phyloP scores from a whole-genome alignment of 2,113 vertebrate genomes.

The Amphiprion ocellaris region DNA sequence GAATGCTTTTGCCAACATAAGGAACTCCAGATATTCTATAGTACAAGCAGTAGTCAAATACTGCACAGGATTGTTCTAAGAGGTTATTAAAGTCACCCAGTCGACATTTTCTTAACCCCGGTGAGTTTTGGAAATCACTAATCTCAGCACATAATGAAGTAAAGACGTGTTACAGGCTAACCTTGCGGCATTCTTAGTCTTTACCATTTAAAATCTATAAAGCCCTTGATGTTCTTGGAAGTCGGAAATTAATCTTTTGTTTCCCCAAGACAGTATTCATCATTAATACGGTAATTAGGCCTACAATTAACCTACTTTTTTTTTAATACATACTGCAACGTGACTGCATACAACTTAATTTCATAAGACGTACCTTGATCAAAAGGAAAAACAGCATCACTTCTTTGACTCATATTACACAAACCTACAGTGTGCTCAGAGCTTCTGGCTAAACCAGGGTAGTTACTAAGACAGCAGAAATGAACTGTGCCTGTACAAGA shows the following conservation, averaged over 20 bases:
- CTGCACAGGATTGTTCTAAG: too few relatives aligned
- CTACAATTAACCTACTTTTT: conserved; percentile 44
- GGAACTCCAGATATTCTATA: too few relatives aligned
- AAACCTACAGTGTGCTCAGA: neutral
- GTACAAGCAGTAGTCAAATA: too few relatives aligned
- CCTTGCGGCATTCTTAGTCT: neutral
- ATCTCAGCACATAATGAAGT: neutral
- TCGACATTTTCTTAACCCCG: too few relatives aligned
- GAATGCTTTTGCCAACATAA: too few relatives aligned
- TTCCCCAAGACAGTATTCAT: conserved; percentile 7
- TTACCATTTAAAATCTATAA: conserved; percentile 14
- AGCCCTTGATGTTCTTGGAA: conserved; percentile 18
- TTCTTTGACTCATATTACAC: neutral
- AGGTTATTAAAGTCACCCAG: too few relatives aligned
- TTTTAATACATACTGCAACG: neutral
- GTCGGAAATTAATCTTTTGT: conserved; percentile 17
- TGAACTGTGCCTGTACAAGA: neutral
- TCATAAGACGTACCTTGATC: too few relatives aligned
- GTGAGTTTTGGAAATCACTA: too few relatives aligned
- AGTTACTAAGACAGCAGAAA: too few relatives aligned
- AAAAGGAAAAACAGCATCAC: neutral
- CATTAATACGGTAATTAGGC: conserved; percentile 30
- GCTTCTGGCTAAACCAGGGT: neutral
- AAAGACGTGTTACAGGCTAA: neutral
- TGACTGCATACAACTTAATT: neutral